Base-by-base conservation (phyloP, 30 jellyfish, hydroid and myxozoan species). In the Aurelia sp. region DNA sequence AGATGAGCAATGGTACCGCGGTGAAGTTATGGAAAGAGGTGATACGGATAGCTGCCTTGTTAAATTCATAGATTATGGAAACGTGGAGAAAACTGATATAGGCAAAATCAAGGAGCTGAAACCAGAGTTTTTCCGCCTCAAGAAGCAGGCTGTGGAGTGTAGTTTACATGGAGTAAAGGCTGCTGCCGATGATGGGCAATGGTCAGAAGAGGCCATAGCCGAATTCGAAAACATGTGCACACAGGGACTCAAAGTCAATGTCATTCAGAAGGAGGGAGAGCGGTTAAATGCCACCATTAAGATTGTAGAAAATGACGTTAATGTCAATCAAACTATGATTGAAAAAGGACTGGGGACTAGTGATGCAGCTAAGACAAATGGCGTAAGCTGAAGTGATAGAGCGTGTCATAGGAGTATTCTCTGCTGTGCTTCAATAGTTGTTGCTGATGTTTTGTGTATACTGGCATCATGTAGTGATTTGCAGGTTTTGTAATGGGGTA, bases 1-100 rank as follows among this genome's bases (percentile, higher is more conserved):
- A 23, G 96, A 86, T 58, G 60, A 72, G 8, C 63, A 74, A 44
- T 86, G 96, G 96, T 86, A 86, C 63, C 90, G 96, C n/a, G 96
- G 84, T 44, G 96, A 86, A 61, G 80, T 86, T 7, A 33, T 53
- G 9, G 73, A 86, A 35, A 18, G 19, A 8, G 11, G 48, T n/a
- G 63, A 65, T n/a, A 88, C 62, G 69, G 23, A 69, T 27, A 27
- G 58, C 22, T 82, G 82, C 64, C 63, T 51, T 58, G 92, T 84
- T 44, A 55, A 31, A 10, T 82, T 90, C 66, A 50, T 89, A 51
- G 97, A 90, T 73, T 84, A 64, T 77, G 97, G 97, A n/a, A 90
- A 90, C 70, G 60, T 23, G 13, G 97, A 83, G 13, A 72, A 20
- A 37, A 84, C 84, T 5, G 55, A 53, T 18, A 13, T 78, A 31